These are phyloP conservation scores for Eriocheir sinensis DNA, from an alignment of 1,140 invertebrate species.

Conservation along the genomic window DNA sequence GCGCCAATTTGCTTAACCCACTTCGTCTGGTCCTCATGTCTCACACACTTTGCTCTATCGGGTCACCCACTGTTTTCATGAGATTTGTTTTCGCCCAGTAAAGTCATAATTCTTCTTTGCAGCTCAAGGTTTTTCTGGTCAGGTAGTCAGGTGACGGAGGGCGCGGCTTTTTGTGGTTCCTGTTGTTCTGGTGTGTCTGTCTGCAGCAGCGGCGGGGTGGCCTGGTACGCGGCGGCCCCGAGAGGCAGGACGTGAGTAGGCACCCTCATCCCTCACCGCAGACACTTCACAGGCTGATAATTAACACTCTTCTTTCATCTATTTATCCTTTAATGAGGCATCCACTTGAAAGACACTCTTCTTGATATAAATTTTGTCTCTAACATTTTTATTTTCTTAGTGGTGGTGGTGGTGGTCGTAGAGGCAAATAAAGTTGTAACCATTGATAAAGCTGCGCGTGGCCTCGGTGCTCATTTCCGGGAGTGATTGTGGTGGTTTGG, in stretches of 20 bases:
- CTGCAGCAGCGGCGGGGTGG: background rate
- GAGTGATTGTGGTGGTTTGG: too few species aligned
- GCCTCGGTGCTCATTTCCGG: too few species aligned
- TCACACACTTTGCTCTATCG: background rate
- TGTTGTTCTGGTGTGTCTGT: background rate
- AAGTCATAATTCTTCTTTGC: too few species aligned
- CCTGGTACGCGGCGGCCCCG: background rate
- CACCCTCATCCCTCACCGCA: background rate
- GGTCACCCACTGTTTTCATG: background rate
- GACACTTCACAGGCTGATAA: background rate
- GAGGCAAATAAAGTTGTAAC: too few species aligned
- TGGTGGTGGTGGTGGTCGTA: too few species aligned
- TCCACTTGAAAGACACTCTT: too few species aligned
- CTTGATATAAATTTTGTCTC: too few species aligned
- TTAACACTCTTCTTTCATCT: background rate
- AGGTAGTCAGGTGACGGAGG: background rate
- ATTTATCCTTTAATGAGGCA: background rate
- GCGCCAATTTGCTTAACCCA: background rate
- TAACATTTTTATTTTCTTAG: too few species aligned
- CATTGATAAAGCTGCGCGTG: too few species aligned
- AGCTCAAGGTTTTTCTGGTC: background rate
- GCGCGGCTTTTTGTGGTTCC: background rate
- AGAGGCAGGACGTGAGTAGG: background rate
- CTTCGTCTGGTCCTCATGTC: background rate
- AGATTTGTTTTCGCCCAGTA: too few species aligned